These are phyloP conservation scores for Pseudococcus viburni DNA, from an alignment of 2,888 invertebrate genomes.

Conservation along the genomic window DNA sequence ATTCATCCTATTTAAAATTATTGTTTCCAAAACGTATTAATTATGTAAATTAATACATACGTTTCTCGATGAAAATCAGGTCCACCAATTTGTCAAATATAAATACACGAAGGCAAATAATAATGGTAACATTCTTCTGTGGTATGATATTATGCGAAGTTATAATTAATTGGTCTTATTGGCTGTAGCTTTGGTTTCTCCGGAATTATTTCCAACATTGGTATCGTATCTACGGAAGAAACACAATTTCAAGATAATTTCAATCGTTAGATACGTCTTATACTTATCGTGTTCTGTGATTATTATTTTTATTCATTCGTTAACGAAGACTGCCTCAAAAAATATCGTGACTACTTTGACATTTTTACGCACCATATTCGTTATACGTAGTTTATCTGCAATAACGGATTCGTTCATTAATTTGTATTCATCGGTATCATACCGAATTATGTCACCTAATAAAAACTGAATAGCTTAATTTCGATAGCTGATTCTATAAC, in stretches of 20 bases:
- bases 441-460: conserved; percentile 38
- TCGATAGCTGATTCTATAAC: not conserved
- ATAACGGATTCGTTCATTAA: conserved; percentile 32
- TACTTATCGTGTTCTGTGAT: not conserved
- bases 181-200: not conserved
- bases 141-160: not conserved
- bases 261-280: not conserved
- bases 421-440: conserved; percentile 11
- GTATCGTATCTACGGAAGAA: not conserved
- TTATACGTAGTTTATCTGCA: not conserved
- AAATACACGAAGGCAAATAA: not conserved
- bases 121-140: not conserved
- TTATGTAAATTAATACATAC: not conserved
- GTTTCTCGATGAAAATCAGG: not conserved
- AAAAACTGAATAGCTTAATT: conserved; percentile 25
- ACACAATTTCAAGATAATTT: not conserved
- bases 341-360: conserved; percentile 13
- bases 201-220: not conserved
- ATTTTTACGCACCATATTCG: not conserved
- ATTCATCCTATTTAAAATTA: not conserved
- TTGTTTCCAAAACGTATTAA: not conserved
- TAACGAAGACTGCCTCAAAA: not conserved
- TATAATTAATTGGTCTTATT: not conserved
- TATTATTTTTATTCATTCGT: not conserved
- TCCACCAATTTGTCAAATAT: not conserved